These are phyloP conservation scores for Phalanger gymnotis DNA, from an alignment of 2,797 vertebrate species.

Conservation along the genomic window DNA sequence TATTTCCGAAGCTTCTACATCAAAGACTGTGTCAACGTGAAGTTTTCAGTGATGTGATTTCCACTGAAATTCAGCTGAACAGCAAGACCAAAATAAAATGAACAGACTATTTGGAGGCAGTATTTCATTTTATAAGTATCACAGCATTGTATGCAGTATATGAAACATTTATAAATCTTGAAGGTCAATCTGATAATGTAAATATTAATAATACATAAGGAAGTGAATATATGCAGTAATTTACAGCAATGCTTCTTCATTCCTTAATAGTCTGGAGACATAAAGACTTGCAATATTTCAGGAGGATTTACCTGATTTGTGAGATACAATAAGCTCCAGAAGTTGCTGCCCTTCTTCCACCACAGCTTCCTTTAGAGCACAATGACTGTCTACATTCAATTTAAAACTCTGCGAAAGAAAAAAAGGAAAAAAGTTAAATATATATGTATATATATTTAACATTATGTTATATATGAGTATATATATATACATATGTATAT, in stretches of 20 bases:
- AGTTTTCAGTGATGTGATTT: conserved; percentile 85
- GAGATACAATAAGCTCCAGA: conserved; percentile 93
- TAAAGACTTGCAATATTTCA: conserved; percentile 88
- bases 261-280: conserved; percentile 89
- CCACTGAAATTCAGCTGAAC: conserved; percentile 83
- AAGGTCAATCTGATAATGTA: conserved; percentile 97
- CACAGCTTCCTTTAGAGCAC: conserved; percentile 93
- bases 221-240: conserved; percentile 89
- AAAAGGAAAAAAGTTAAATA: conserved; percentile 11
- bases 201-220: conserved; percentile 97
- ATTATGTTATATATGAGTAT: neutral
- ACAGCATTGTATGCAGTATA: conserved; percentile 89
- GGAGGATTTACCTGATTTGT: conserved; percentile 95
- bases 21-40: conserved; percentile 84
- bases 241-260: conserved; percentile 89
- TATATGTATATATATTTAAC: neutral
- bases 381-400: conserved; percentile 93
- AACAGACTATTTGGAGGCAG: conserved; percentile 87
- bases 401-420: conserved; percentile 92
- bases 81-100: conserved; percentile 88
- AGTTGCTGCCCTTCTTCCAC: conserved; percentile 94
- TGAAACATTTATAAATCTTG: conserved; percentile 95
- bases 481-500: neutral
- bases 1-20: conserved; percentile 84
- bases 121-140: conserved; percentile 89